These are phyloP conservation scores for Spilarctia lutea DNA, from an alignment of 2,888 invertebrate species.

Conservation along the genomic window DNA sequence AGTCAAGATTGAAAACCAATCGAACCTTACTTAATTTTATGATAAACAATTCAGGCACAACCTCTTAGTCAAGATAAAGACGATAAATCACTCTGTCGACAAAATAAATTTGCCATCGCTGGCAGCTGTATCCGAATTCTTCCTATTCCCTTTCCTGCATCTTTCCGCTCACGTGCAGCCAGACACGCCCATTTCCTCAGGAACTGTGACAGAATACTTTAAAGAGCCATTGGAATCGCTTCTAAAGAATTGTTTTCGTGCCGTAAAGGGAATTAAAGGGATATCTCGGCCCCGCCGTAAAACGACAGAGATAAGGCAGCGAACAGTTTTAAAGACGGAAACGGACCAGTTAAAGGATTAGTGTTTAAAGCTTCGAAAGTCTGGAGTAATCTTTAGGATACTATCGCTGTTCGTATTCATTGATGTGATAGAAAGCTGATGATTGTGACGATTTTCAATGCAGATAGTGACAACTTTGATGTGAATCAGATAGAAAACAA, in stretches of 20 bases:
- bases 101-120: conserved; percentile 24
- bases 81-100: conserved; percentile 20
- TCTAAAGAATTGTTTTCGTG: conserved; percentile 45
- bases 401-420: not conserved
- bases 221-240: conserved; percentile 29
- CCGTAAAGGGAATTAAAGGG: conserved; percentile 46
- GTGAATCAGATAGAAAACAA: too few species aligned
- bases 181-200: conserved; percentile 24
- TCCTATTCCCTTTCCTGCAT: conserved; percentile 16
- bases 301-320: conserved; percentile 43
- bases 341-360: conserved; percentile 27
- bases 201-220: conserved; percentile 33
- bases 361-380: not conserved
- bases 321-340: conserved; percentile 39
- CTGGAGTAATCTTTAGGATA: conserved; percentile 3
- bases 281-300: conserved; percentile 45
- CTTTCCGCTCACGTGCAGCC: conserved; percentile 47
- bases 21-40: not conserved
- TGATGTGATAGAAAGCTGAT: not conserved
- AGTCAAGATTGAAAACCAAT: conserved; percentile 1
- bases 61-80: conserved; percentile 7
- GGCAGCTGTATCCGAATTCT: conserved; percentile 21
- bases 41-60: conserved; percentile 9
- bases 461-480: not conserved
- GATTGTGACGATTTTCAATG: not conserved